A percentile compares a stretch with the other conserved stretches of the same genome.
Evolutionary conservation across 2,797 vertebrate genomes (phyloP).

Genomic region (Notolabrus celidotus): DNA sequence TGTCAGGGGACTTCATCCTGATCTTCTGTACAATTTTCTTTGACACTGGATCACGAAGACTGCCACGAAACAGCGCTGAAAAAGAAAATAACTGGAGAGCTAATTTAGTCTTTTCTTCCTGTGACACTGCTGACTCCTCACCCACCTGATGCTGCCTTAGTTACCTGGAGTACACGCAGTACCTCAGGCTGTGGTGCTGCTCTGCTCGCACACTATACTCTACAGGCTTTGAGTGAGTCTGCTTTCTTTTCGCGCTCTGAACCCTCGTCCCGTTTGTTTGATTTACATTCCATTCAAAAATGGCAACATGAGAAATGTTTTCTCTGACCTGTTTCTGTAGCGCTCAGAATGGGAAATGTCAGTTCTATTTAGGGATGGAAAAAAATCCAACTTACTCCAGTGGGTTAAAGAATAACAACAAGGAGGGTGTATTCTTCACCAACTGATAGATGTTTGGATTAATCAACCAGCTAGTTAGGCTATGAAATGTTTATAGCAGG

Average conservation of each 20-base stretch:
- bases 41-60: conserved; percentile 65
- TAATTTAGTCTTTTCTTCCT: conserved; percentile 41
- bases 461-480: no score
- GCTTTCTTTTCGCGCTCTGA: conserved; percentile 28
- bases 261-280: conserved; percentile 40
- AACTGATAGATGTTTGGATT: no score
- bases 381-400: conserved; percentile 12
- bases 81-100: conserved; percentile 50
- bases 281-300: conserved; percentile 48
- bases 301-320: conserved; percentile 40
- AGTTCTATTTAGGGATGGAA: conserved; percentile 14
- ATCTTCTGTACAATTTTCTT: conserved; percentile 69
- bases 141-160: conserved; percentile 45
- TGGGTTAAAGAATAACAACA: no score
- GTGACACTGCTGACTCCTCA: conserved; percentile 26
- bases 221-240: conserved; percentile 17
- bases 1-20: conserved; percentile 75
- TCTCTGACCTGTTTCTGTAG: conserved; percentile 19
- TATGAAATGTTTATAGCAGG: no score
- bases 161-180: conserved; percentile 10
- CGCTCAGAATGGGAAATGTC: conserved; percentile 39
- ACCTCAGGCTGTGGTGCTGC: conserved; percentile 16
- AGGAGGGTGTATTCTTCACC: no score
- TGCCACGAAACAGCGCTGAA: conserved; percentile 38
- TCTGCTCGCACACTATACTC: conserved; percentile 25